Conservation (phyloP, 2,797 vertebrate species). For the Oceanodroma leucorhoa region DNA sequence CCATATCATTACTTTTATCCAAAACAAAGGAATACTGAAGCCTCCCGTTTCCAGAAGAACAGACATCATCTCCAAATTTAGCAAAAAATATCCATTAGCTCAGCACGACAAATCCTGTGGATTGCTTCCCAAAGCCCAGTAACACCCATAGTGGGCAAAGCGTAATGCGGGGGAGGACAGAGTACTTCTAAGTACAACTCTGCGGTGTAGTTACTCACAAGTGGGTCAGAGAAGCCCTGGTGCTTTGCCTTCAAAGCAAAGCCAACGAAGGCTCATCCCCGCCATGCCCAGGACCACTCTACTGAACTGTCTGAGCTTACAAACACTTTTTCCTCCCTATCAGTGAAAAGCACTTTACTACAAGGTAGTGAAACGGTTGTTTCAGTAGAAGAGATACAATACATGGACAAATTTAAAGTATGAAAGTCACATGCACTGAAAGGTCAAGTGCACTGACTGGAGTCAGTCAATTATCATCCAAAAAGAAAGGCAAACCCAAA, state of each 20-base stretch:
- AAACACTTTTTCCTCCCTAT: not conserved
- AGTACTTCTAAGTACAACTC: not conserved
- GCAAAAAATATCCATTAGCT: not conserved
- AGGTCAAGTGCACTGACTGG: not conserved
- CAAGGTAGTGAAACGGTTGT: not conserved
- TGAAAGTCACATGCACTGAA: not conserved
- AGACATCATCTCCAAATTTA: not conserved
- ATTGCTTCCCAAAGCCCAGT: not conserved
- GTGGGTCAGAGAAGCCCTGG: not conserved
- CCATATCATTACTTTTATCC: not conserved
- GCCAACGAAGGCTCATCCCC: not conserved
- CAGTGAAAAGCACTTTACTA: not conserved
- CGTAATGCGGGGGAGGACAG: accelerated
- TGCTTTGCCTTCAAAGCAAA: not conserved
- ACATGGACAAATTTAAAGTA: not conserved
- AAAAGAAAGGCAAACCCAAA: not conserved
- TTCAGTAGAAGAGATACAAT: not conserved
- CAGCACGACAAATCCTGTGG: not conserved
- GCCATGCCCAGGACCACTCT: not conserved
- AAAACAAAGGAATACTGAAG: not conserved
- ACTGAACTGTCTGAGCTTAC: accelerated
- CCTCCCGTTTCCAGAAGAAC: not conserved
- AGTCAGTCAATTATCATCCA: not conserved
- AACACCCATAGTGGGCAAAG: accelerated
- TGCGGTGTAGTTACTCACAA: accelerated